Evolutionary conservation across 1,140 invertebrate species (phyloP).

Genomic region (Drosophila pandora): DNA sequence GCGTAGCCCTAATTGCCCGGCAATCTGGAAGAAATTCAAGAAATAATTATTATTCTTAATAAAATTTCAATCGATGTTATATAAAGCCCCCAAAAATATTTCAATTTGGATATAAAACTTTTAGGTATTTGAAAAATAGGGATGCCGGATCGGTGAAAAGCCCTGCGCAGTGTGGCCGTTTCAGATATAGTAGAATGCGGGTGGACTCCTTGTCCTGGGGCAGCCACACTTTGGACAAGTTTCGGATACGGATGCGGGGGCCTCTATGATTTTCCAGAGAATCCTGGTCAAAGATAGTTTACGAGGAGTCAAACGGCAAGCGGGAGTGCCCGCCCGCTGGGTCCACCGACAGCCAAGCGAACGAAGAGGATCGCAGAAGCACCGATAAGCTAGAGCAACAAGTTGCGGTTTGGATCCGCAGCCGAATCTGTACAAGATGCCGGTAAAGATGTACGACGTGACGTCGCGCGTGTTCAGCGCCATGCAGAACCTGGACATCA

Average conservation of each 20-base stretch:
- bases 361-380: neutral
- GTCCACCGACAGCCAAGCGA: neutral
- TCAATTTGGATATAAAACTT: too few species aligned
- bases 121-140: too few species aligned
- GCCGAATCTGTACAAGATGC: constrained; percentile 13
- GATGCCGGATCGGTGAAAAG: too few species aligned
- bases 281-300: neutral
- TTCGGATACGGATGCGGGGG: constrained; percentile 1
- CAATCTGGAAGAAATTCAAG: too few species aligned
- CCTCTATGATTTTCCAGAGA: neutral
- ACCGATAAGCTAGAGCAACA: neutral
- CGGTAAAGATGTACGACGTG: constrained; percentile 71
- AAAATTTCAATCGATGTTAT: too few species aligned
- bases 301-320: neutral
- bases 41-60: too few species aligned
- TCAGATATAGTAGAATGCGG: too few species aligned
- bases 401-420: constrained; percentile 2
- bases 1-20: too few species aligned
- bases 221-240: constrained; percentile 1
- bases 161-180: too few species aligned
- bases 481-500: constrained; percentile 91
- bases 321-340: neutral
- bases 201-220: too few species aligned
- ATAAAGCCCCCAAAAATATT: too few species aligned
- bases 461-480: constrained; percentile 87